Percentiles rank a stretch among this genome's conserved stretches.
Conservation (phyloP, 2,113 vertebrate genomes). For the Ahaetulla prasina region DNA sequence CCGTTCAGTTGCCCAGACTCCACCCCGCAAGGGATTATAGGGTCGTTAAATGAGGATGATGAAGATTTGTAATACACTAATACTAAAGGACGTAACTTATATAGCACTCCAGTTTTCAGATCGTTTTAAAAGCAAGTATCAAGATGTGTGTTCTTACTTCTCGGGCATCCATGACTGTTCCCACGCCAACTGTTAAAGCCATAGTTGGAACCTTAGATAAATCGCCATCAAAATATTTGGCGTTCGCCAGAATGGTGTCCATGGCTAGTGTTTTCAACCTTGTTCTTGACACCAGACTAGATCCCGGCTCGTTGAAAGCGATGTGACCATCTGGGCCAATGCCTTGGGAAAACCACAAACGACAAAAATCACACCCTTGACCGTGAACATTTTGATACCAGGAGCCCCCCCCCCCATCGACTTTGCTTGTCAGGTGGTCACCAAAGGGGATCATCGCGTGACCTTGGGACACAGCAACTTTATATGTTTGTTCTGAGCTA, state of each 20-base stretch:
- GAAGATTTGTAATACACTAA: neutral
- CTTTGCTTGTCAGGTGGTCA: too few relatives aligned
- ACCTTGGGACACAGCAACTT: too few relatives aligned
- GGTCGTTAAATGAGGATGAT: too few relatives aligned
- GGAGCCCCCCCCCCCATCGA: too few relatives aligned
- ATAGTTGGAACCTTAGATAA: constrained; percentile 82
- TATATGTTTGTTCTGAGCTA: too few relatives aligned
- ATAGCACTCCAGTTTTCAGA: neutral
- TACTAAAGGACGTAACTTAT: neutral
- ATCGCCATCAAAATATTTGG: constrained; percentile 80
- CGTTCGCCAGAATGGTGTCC: constrained; percentile 83
- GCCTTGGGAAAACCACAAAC: constrained; percentile 71
- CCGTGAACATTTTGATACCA: neutral
- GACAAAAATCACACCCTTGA: constrained; percentile 20
- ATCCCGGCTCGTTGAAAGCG: constrained; percentile 82
- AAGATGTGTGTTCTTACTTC: constrained; percentile 68
- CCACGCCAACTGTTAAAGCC: constrained; percentile 82
- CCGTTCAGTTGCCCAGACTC: too few relatives aligned
- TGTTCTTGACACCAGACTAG: constrained; percentile 80
- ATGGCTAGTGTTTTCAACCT: constrained; percentile 81
- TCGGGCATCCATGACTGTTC: constrained; percentile 83
- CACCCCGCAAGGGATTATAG: too few relatives aligned
- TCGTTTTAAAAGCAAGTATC: neutral
- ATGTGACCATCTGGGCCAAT: constrained; percentile 84
- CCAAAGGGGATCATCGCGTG: too few relatives aligned